Evolutionary conservation across 2,888 invertebrate species (phyloP).

Genomic region (Sphaerophoria taeniata): DNA sequence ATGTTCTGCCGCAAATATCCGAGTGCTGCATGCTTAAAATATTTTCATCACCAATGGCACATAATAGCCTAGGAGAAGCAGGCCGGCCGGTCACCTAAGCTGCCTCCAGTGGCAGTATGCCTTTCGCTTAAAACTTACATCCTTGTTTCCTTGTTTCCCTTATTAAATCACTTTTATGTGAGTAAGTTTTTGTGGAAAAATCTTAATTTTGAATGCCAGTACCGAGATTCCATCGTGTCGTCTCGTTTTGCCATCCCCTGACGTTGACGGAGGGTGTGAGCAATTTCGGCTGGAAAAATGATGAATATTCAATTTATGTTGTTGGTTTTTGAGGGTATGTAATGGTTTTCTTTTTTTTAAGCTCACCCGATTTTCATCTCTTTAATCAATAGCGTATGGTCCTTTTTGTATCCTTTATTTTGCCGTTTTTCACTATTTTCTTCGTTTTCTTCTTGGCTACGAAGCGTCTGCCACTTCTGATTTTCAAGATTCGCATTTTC

Average conservation of each 20-base stretch:
- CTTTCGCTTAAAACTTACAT: background rate
- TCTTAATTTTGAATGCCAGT: conserved; percentile 54
- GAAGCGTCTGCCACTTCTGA: conserved; percentile 39
- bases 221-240: background rate
- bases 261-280: conserved; percentile 8
- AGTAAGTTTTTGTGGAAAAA: conserved; percentile 40
- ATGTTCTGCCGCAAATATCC: conserved; percentile 51
- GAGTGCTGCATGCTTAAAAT: conserved; percentile 40
- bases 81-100: background rate
- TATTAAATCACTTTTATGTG: conserved; percentile 33
- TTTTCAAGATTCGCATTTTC: conserved; percentile 59
- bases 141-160: conserved; percentile 11
- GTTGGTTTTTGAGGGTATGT: conserved; percentile 37
- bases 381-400: background rate
- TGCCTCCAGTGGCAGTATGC: background rate
- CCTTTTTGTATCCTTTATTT: background rate
- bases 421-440: conserved; percentile 8
- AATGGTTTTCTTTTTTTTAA: background rate
- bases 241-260: background rate
- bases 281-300: conserved; percentile 55
- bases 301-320: conserved; percentile 68
- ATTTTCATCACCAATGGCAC: background rate
- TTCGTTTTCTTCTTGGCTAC: conserved; percentile 8
- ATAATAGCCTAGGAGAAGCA: background rate
- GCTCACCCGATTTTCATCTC: background rate